A percentile compares a stretch with the other conserved stretches of the same genome.
Conservation (phyloP, 1,140 invertebrate species). For the Brachionus rubens region DNA sequence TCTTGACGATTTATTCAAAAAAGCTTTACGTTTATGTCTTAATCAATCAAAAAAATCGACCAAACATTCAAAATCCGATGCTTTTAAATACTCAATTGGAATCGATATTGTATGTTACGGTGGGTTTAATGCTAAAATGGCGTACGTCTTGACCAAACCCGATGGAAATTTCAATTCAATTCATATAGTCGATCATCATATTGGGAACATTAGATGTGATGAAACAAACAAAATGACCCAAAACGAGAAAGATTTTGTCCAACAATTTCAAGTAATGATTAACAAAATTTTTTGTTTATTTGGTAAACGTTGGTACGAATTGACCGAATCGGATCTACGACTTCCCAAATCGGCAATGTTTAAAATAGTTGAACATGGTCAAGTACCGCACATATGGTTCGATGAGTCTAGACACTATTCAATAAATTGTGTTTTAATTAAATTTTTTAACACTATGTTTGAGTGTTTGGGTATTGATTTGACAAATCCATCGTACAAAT, state of each 20-base stretch:
- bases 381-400: not conserved
- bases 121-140: not conserved
- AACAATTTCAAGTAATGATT: conserved; percentile 28
- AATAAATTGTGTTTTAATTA: not conserved
- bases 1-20: conserved; percentile 23
- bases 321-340: not conserved
- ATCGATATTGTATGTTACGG: conserved; percentile 21
- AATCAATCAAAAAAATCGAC: not conserved
- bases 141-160: not conserved
- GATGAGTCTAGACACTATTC: not conserved
- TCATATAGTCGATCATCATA: not conserved
- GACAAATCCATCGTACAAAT: not conserved
- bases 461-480: conserved; percentile 20
- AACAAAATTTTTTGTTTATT: conserved; percentile 9
- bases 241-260: conserved; percentile 4
- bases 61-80: not conserved
- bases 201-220: not conserved
- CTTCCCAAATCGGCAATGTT: conserved; percentile 2
- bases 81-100: not conserved
- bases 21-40: not conserved
- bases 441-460: conserved; percentile 4
- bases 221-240: not conserved
- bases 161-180: not conserved
- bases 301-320: conserved; percentile 25
- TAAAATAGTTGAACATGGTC: conserved; percentile 2